phyloP scores from a whole-genome alignment of 1,140 invertebrate species.

The Dendrolimus kikuchii region DNA sequence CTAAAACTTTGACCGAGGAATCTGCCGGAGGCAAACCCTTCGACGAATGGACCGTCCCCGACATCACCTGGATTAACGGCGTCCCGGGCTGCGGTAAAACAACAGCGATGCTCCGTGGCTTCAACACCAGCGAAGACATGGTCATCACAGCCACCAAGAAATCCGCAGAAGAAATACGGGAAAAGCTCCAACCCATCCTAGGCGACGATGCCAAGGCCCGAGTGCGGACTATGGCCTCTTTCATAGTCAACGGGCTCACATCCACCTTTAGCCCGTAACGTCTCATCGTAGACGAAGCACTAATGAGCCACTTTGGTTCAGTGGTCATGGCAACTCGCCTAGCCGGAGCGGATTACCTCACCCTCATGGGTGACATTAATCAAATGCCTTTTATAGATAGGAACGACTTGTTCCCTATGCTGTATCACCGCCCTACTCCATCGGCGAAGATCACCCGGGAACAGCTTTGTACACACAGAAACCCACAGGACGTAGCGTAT shows the following conservation, averaged over 20 bases:
- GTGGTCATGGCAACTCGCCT: too few species aligned
- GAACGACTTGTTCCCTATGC: too few species aligned
- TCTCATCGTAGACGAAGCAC: too few species aligned
- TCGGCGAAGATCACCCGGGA: too few species aligned
- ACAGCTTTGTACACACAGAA: too few species aligned
- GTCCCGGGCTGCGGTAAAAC: conserved; percentile 24
- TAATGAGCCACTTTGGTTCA: too few species aligned
- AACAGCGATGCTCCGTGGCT: conserved; percentile 15
- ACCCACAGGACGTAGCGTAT: too few species aligned
- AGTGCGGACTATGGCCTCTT: conserved; percentile 14
- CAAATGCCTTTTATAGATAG: too few species aligned
- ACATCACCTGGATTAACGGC: conserved; percentile 18
- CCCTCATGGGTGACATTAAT: too few species aligned
- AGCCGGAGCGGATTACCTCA: too few species aligned
- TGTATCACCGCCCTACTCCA: too few species aligned
- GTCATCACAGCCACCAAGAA: conserved; percentile 7
- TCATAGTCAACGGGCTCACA: conserved; percentile 16
- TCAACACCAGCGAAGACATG: conserved; percentile 7
- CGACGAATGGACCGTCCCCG: conserved; percentile 5
- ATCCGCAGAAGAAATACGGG: conserved; percentile 7
- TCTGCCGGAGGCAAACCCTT: not conserved
- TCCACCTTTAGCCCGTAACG: too few species aligned
- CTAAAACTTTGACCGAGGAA: not conserved
- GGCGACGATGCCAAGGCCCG: not conserved
- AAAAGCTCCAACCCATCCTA: conserved; percentile 1